Evolutionary conservation across 2,113 vertebrate genomes (phyloP), one percentile per base, ranked within the genome.

Genomic region (Galemys pyrenaicus): DNA sequence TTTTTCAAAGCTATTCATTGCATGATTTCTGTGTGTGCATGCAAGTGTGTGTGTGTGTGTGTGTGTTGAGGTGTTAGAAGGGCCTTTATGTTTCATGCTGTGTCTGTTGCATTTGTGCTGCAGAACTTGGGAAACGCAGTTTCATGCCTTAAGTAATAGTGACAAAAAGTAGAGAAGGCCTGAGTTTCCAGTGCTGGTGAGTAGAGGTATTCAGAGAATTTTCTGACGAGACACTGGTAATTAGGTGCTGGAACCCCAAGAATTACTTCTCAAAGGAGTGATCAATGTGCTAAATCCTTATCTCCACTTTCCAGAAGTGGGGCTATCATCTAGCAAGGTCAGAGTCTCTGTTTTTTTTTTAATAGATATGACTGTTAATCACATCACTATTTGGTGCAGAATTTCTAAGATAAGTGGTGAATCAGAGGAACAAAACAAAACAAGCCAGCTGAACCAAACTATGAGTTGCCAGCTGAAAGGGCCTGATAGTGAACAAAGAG

Each of bases 261-360:
- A 77, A 35, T 73, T 56, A 44, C 67, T 93, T 20, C 67, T 85
- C 2, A 2, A 22, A 80, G n/a, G 44, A 41, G 54, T 32, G n/a
- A 46, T 10, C n/a, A 30, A 26, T 41, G 46, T 24, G 62, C 84
- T 13, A 65, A 73, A 32, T 79, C 58, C 87, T 94, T 64, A 74
- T 92, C 80, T 91, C 0, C 3, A 0, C 35, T 85, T 6, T 16
- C 65, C 75, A 93, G 91, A 83, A 68, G 60, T 54, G 41, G 74
- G 88, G 67, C 65, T 91, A 80, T 75, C 80, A 67, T 79, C 74
- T 28, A 39, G 70, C 8, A 8, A 11, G 65, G 89, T 12, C 54
- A 44, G 49, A 46, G 20, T 41, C 73, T 91, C 89, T 93, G 75
- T 79, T 87, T 51, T 79, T 87, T 51, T 89, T 73, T 77, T 80